These are phyloP conservation scores for Microtus montanus DNA, from an alignment of 2,113 vertebrate genomes.

Conservation along the genomic window DNA sequence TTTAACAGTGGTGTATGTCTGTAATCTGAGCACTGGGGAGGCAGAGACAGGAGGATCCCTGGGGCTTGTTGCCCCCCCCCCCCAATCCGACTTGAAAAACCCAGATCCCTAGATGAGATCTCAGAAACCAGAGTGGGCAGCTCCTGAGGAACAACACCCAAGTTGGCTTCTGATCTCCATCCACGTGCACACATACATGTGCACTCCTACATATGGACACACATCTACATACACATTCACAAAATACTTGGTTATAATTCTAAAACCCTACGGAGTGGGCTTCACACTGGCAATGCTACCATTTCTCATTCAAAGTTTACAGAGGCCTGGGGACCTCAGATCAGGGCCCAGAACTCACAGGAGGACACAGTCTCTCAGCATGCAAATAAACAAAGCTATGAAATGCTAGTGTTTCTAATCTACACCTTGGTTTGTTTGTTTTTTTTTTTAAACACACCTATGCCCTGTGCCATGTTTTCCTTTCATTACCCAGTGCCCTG, in stretches of 20 bases:
- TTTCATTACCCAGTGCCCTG: neutral
- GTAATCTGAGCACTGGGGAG: too few relatives aligned
- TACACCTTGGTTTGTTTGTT: neutral
- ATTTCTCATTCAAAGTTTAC: neutral
- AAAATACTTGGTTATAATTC: neutral
- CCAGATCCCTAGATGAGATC: neutral
- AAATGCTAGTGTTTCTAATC: conserved; percentile 42
- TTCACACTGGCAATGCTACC: neutral
- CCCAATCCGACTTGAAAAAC: neutral
- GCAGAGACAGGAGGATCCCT: neutral
- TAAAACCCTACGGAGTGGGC: neutral
- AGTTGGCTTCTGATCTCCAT: neutral
- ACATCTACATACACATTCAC: neutral
- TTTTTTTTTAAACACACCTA: neutral
- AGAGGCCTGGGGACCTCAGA: neutral
- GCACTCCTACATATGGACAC: neutral
- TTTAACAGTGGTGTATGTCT: neutral
- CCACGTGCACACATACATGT: neutral
- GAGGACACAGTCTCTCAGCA: neutral
- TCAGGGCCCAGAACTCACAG: neutral
- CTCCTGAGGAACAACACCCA: neutral
- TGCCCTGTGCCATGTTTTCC: neutral
- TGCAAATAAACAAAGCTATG: neutral
- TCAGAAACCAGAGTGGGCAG: neutral
- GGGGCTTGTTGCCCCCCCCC: too few relatives aligned